phyloP scores from a whole-genome alignment of 1,140 invertebrate genomes.

The Caerostris darwini region DNA sequence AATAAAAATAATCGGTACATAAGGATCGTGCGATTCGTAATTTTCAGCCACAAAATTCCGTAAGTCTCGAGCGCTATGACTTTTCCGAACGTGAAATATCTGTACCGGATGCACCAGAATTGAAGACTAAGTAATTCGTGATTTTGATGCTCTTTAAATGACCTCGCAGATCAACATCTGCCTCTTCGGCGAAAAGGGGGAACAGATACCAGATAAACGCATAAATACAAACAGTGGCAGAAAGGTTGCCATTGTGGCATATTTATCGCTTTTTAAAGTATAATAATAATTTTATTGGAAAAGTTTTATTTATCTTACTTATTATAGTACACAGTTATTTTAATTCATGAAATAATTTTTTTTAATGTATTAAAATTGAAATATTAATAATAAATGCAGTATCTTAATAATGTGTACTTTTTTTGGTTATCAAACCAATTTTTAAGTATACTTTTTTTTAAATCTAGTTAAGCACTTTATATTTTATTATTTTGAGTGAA shows the following conservation, averaged over 20 bases:
- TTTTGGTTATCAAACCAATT: too few relatives aligned
- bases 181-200: constrained; percentile 46
- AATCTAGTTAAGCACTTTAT: too few relatives aligned
- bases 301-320: not conserved
- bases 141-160: constrained; percentile 52
- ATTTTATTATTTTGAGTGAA: too few relatives aligned
- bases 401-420: too few relatives aligned
- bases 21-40: not conserved
- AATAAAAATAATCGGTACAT: not conserved
- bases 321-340: not conserved
- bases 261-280: not conserved
- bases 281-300: not conserved
- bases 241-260: not conserved
- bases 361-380: too few relatives aligned
- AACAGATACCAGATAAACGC: not conserved
- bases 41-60: not conserved
- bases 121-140: constrained; percentile 51
- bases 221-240: constrained; percentile 58
- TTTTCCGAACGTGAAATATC: constrained; percentile 20
- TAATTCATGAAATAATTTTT: too few relatives aligned
- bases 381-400: too few relatives aligned
- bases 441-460: too few relatives aligned
- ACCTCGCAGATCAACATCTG: constrained; percentile 67
- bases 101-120: constrained; percentile 57
- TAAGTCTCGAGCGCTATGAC: not conserved